Evolutionary conservation across 2,797 vertebrate species (phyloP), one percentile per base, ranked within the genome.

Genomic region (Halcyon smyrnensis): DNA sequence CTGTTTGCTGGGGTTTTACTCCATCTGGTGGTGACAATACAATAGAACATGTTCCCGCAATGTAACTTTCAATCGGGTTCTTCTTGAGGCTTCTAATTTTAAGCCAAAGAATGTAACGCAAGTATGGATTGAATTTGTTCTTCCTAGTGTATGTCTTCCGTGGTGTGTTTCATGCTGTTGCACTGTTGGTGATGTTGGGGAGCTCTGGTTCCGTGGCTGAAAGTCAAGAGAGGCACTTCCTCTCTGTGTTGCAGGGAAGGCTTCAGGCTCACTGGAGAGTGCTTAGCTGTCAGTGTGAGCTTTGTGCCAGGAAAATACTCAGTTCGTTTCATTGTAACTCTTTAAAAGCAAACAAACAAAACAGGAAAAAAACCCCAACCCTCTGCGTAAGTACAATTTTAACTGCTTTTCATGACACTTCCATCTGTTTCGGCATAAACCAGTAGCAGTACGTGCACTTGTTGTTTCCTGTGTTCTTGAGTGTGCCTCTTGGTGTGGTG

Each of bases 11-110:
- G 16, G 13, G 2, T 16, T 53, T 67, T 70, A 15, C 80, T 90
- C 88, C 86, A 63, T 54, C 84, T 94, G 18, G 34, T 45, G 86
- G 80, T 63, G 54, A 65, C n/a, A 43, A 15, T 23, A 3, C 45
- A 48, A 54, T 53, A 60, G 12, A 59, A 28, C 25, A 36, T 0
- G 0, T 57, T 57, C 30, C 27, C 25, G 8, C 41, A 37, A 7
- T 21, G n/a, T 39, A n/a, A 10, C 51, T 84, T 73, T 36, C 54
- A 62, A 32, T 79, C 3, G 0, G 18, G 9, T 64, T 45, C 13
- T 68, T 62, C 17, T 18, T 64, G 19, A 69, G 15, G 20, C 27
- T 90, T 89, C 65, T 84, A 19, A 41, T 41, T 24, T n/a, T 36
- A 53, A 81, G 25, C 23, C 11, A 11, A 67, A 91, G 19, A 56